Evolutionary conservation across 2,113 vertebrate genomes (phyloP), one percentile per base, ranked within the genome.

Genomic region (Syngnathoides biaculeatus): DNA sequence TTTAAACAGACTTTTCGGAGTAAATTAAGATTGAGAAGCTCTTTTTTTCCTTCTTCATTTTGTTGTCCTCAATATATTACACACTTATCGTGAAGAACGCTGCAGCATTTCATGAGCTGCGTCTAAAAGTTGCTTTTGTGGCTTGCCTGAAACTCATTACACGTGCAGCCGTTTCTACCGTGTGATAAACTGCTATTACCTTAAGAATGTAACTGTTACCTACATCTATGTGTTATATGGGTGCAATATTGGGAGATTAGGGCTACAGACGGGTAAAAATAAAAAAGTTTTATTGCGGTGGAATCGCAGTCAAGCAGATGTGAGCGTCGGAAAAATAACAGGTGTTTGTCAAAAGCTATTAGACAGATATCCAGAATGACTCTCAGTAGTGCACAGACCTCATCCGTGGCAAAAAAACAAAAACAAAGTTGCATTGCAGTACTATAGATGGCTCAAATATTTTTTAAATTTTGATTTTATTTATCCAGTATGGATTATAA

Each of bases 211-310:
- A 60, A 60, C 58, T 40, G 38, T 39, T 39, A 60, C 19, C 35
- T n/a, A 60, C 35, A 60, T 60, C 19, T 39, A n/a, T 40, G 38
- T 60, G 58, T 60, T 60, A 40, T 60, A 39, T 60, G 9, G 11
- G 8, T n/a, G 35, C 58, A 60, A 60, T 60, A 60, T 40, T 40
- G 30, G 58, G 58, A 39, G 58, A 60, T 39, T 39, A 60, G 26
- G 15, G 26, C 55, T 19, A 14, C 30, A 17, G 55, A 30, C 14
- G 14, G 26, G 55, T 57, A 30, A 57, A 57, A 57, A 57, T 57
- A 19, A 57, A 57, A 35, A 19, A 5, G 7, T 60, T 60, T 60
- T 60, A 60, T 60, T 60, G 58, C 13, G 58, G 19, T 47, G 4
- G 61, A 43, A 47, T 47, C 5, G 22, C 30, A 56, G 24, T 47